Percentiles rank a stretch among this genome's conserved stretches.
phyloP scores from a whole-genome alignment of 2,888 invertebrate species.

The Drosophila planitibia region DNA sequence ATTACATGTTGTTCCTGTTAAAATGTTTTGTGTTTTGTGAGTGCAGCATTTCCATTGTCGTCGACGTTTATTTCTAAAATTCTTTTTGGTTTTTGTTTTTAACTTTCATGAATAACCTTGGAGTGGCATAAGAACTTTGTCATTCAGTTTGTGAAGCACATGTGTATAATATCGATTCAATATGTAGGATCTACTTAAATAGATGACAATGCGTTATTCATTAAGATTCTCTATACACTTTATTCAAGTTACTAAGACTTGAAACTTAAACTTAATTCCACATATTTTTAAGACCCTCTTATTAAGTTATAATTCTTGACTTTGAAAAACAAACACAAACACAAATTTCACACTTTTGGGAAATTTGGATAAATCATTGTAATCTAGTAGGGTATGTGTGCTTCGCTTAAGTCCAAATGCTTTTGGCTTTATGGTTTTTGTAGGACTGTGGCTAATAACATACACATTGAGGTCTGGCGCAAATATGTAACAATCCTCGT shows the following conservation, averaged over 20 bases:
- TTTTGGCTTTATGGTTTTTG: constrained; percentile 35
- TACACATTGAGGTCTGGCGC: constrained; percentile 36
- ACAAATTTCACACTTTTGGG: background rate
- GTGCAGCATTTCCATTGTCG: constrained; percentile 73
- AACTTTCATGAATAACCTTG: constrained; percentile 45
- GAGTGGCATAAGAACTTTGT: constrained; percentile 13
- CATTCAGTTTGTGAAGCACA: constrained; percentile 1
- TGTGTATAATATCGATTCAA: background rate
- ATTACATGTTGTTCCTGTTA: constrained; percentile 81
- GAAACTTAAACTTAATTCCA: background rate
- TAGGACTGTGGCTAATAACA: constrained; percentile 56
- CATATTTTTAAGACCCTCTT: background rate
- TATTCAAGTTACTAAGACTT: background rate
- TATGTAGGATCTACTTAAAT: background rate
- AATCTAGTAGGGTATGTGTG: constrained; percentile 40
- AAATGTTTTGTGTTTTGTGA: constrained; percentile 75
- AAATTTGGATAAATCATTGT: background rate
- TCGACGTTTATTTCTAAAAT: constrained; percentile 73
- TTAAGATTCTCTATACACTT: background rate
- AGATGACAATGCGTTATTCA: background rate
- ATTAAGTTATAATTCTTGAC: background rate
- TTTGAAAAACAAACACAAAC: background rate
- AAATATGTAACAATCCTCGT: constrained; percentile 78
- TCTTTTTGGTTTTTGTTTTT: constrained; percentile 37
- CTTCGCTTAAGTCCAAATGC: background rate